These are phyloP conservation scores for Promerops cafer DNA, from an alignment of 2,113 vertebrate species.

Conservation along the genomic window DNA sequence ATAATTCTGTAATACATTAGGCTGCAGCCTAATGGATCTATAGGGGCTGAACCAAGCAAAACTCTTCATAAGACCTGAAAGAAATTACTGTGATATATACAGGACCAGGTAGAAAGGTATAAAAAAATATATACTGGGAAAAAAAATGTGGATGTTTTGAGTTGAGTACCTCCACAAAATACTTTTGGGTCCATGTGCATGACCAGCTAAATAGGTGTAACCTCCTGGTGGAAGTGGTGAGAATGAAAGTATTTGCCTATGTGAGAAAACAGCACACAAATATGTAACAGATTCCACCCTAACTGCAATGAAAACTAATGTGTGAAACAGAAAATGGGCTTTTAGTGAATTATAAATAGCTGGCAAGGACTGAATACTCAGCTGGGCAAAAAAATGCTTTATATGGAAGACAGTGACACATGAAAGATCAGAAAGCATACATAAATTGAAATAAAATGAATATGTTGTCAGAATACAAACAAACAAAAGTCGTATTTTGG, in stretches of 20 bases:
- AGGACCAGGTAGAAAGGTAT: background rate
- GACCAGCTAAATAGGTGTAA: background rate
- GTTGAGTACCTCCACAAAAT: background rate
- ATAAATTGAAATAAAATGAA: background rate
- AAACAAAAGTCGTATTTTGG: background rate
- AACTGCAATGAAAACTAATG: background rate
- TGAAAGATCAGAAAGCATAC: background rate
- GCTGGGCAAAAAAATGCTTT: background rate
- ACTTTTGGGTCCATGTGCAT: background rate
- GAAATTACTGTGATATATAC: background rate
- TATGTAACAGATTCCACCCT: background rate
- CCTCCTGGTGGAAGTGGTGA: background rate
- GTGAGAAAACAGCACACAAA: background rate
- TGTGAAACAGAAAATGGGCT: constrained; percentile 9
- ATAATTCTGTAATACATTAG: background rate
- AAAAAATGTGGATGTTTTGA: background rate
- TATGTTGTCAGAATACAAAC: background rate
- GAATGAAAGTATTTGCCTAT: background rate
- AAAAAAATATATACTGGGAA: background rate
- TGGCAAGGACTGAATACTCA: background rate
- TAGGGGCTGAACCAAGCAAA: background rate
- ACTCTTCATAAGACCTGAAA: background rate
- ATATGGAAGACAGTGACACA: background rate
- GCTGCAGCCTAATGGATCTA: background rate
- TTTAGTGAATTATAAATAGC: constrained; percentile 11